Evolutionary conservation across 1,140 invertebrate genomes (phyloP).

Genomic region (Magallana gigas): DNA sequence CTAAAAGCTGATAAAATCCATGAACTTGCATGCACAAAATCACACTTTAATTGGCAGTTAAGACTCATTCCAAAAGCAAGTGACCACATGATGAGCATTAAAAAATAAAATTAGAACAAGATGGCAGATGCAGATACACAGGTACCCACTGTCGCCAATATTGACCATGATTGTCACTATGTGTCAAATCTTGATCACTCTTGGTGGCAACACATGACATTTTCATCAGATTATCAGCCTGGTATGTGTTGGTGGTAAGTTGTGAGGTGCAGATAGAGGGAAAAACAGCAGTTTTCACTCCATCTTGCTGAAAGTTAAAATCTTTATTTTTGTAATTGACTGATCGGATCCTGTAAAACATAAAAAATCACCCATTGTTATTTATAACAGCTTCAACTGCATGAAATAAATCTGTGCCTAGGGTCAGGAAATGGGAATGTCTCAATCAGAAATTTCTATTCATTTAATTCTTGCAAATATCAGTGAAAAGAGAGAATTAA

Average conservation of each 20-base stretch:
- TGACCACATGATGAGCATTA: neutral
- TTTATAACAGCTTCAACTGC: neutral
- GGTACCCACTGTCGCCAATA: neutral
- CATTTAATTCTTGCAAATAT: too few relatives aligned
- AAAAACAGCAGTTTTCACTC: too few relatives aligned
- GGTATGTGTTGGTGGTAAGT: constrained; percentile 8
- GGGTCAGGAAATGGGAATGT: too few relatives aligned
- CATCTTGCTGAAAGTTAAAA: too few relatives aligned
- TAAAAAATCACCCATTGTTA: neutral
- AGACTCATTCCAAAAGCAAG: neutral
- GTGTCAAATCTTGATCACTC: neutral
- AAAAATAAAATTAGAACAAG: neutral
- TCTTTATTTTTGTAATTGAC: neutral
- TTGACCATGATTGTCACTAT: neutral
- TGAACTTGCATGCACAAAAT: neutral
- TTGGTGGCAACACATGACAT: neutral
- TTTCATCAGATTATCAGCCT: neutral
- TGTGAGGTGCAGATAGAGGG: neutral
- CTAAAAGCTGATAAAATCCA: too few relatives aligned
- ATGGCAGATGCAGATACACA: neutral
- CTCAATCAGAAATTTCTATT: too few relatives aligned
- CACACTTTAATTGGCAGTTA: neutral
- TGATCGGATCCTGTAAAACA: neutral
- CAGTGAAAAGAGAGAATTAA: too few relatives aligned
- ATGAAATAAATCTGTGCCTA: too few relatives aligned